Conservation (phyloP, 2,797 vertebrate genomes). For the Ceryle rudis region DNA sequence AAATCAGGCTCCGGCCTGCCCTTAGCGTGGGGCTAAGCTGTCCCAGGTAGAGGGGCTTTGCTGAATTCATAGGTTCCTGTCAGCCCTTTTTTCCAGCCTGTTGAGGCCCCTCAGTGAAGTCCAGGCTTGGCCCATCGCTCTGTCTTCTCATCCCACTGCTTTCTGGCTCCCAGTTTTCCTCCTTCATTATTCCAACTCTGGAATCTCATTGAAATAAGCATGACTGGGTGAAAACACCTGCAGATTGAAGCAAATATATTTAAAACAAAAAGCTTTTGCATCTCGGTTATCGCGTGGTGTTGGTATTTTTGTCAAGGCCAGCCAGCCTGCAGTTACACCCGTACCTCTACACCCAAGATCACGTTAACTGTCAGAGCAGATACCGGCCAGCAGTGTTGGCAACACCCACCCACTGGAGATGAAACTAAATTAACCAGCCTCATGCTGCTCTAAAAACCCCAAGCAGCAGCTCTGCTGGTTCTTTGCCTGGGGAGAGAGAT, state of each 20-base stretch:
- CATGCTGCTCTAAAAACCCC: background rate
- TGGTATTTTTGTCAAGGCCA: background rate
- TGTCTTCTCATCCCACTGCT: background rate
- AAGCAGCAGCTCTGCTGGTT: background rate
- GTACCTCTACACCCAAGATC: background rate
- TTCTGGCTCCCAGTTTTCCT: background rate
- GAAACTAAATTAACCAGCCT: background rate
- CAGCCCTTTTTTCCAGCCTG: background rate
- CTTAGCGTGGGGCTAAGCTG: background rate
- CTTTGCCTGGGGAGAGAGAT: background rate
- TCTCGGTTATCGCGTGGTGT: background rate
- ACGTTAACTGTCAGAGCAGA: background rate
- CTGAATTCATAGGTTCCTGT: background rate
- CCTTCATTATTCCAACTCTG: background rate
- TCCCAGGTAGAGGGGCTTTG: background rate
- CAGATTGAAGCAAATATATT: background rate
- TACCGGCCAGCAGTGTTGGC: background rate
- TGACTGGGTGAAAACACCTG: constrained; percentile 3
- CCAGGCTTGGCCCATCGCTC: background rate
- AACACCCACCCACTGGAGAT: background rate
- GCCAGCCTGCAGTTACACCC: background rate
- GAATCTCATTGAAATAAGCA: constrained; percentile 11
- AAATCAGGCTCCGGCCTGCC: background rate
- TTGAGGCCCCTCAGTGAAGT: background rate
- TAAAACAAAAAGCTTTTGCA: background rate